Percentiles rank a stretch among this genome's conserved stretches.
Conservation (phyloP, 2,888 invertebrate genomes). For the Dasypogon diadema region DNA sequence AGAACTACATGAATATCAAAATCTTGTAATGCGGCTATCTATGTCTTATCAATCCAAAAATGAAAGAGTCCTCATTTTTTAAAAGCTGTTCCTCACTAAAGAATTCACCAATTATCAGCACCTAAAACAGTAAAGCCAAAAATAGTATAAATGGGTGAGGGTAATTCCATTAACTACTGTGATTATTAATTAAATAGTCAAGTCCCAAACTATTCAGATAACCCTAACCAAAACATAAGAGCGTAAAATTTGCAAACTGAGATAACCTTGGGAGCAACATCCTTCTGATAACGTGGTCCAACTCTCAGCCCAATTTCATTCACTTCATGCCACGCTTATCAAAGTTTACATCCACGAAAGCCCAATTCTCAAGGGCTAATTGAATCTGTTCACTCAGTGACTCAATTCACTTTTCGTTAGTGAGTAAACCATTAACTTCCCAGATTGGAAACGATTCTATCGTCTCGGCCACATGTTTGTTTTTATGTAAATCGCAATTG, state of each 20-base stretch:
- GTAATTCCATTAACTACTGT: no score
- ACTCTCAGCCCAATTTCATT: neutral
- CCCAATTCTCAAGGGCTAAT: neutral
- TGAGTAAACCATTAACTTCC: neutral
- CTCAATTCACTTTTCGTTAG: neutral
- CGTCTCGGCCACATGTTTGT: neutral
- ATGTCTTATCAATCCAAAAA: no score
- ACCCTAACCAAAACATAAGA: no score
- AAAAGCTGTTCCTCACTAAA: no score
- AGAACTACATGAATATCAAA: no score
- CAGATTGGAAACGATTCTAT: neutral
- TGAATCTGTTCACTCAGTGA: neutral
- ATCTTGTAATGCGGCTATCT: no score
- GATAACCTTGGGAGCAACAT: neutral
- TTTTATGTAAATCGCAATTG: slow-evolving; percentile 16
- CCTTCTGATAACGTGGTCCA: neutral
- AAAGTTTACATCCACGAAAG: neutral
- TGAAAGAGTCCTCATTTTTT: no score
- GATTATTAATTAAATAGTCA: no score
- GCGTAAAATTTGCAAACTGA: neutral
- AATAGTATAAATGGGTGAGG: no score
- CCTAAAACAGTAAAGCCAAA: no score
- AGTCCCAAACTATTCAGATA: no score
- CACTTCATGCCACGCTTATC: neutral
- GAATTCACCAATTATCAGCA: no score